These are phyloP conservation scores for Hirtodrosophila alboralis DNA, from an alignment of 2,888 invertebrate genomes.

Conservation along the genomic window DNA sequence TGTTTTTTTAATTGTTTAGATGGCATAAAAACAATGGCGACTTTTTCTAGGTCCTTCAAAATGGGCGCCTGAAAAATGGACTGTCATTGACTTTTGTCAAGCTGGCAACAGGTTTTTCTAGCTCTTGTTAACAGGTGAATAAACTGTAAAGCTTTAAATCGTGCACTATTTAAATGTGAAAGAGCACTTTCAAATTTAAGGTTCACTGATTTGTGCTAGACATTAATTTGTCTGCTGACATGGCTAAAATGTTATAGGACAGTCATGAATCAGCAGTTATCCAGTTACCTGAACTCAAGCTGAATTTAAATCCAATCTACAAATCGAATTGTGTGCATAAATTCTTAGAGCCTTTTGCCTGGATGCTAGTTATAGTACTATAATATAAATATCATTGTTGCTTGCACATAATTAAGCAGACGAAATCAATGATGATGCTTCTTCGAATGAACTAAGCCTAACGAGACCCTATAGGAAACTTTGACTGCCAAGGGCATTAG, in stretches of 20 bases:
- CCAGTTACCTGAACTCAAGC: slow-evolving; percentile 7
- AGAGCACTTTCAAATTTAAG: slow-evolving; percentile 15
- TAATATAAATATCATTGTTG: slow-evolving; percentile 79
- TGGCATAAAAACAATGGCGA: slow-evolving; percentile 20
- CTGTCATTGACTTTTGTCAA: slow-evolving; percentile 28
- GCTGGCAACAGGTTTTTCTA: slow-evolving; percentile 39
- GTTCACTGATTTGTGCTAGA: slow-evolving; percentile 46
- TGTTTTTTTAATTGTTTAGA: slow-evolving; percentile 56
- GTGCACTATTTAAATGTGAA: slow-evolving; percentile 8
- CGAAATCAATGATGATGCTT: slow-evolving; percentile 34
- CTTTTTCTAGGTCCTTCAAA: slow-evolving; percentile 8
- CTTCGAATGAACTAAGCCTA: slow-evolving; percentile 51
- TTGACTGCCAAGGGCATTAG: slow-evolving; percentile 37
- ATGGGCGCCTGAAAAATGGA: slow-evolving; percentile 15
- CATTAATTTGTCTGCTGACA: slow-evolving; percentile 71
- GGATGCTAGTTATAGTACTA: no score
- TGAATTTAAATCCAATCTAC: slow-evolving; percentile 32
- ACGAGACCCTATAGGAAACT: slow-evolving; percentile 61
- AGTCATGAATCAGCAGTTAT: slow-evolving; percentile 32
- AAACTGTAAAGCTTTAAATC: slow-evolving; percentile 9
- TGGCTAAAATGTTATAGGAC: slow-evolving; percentile 34
- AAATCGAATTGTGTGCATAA: slow-evolving; percentile 7
- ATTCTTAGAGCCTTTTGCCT: slow-evolving; percentile 9
- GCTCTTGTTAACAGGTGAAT: slow-evolving; percentile 27
- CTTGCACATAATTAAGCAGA: slow-evolving; percentile 79